A percentile compares a stretch with the other conserved stretches of the same genome.
Conservation (phyloP, 1,140 invertebrate species). For the Eulimnadia texana region DNA sequence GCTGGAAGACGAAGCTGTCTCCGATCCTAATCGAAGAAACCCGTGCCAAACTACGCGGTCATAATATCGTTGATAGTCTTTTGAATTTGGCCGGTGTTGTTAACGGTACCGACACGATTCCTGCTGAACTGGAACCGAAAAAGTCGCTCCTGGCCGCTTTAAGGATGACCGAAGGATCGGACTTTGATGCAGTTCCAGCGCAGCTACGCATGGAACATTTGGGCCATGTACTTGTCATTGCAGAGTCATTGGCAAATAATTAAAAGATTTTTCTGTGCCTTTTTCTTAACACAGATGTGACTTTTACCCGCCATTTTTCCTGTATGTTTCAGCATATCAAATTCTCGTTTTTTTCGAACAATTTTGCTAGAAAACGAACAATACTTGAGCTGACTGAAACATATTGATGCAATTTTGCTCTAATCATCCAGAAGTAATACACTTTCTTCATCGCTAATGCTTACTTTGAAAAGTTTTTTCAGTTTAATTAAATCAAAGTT, state of each 20-base stretch:
- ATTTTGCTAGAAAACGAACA: no score
- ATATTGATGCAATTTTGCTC: no score
- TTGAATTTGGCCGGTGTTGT: not conserved
- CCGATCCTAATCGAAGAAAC: not conserved
- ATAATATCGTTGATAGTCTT: not conserved
- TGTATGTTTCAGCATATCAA: no score
- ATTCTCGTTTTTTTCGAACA: no score
- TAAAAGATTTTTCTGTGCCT: no score
- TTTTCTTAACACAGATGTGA: no score
- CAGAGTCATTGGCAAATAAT: not conserved
- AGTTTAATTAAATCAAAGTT: no score
- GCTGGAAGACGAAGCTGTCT: not conserved
- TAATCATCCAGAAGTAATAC: no score
- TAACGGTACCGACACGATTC: not conserved
- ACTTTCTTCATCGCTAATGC: no score
- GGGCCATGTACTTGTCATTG: conserved; percentile 7
- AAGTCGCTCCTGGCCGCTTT: conserved; percentile 3
- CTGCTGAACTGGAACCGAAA: not conserved
- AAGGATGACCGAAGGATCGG: not conserved
- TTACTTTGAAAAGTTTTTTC: no score
- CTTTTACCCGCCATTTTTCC: no score
- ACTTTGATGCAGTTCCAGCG: not conserved
- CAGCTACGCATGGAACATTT: conserved; percentile 4
- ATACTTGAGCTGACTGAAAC: no score
- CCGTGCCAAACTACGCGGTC: not conserved